Base-by-base conservation (phyloP, 2,113 vertebrate genomes). In the Tyto alba region DNA sequence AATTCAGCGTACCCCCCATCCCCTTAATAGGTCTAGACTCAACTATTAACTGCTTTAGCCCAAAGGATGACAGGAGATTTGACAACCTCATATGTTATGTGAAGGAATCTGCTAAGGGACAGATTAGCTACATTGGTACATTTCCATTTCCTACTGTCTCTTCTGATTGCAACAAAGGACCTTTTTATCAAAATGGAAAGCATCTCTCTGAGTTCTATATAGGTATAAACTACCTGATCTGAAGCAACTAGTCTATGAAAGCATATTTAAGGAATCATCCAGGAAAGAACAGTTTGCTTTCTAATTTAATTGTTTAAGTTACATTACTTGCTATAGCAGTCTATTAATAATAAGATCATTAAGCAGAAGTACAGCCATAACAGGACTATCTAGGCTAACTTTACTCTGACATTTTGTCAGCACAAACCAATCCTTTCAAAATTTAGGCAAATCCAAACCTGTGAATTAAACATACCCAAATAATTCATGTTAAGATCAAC, bases 21-120 rank as follows among this genome's bases (percentile, higher is more conserved):
- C 89, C 55, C 48, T 55, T 89, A 82, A 91, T 29, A 92, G 73
- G 34, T 78, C 76, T n/a, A 53, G 92, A 79, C 77, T 87, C 64
- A 57, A 38, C 72, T 59, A 63, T 90, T 92, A 93, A 88, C 76
- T 78, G 83, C 62, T 86, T 75, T 96, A 89, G 90, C 92, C 95
- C 90, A 81, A 60, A 95, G 95, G 76, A 84, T 60, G 76, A 53
- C 88, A 92, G 47, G 64, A 45, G 25, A 87, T 92, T 85, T 95
- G 96, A 94, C 95, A 96, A 57, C 11, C 68, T 92, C 68, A 30
- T 81, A 56, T 3, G 83, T 92, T 87, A 93, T 20, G 1, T n/a
- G 86, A 91, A 38, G 80, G 92, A 81, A 86, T 87, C 86, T 92
- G 73, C 66, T 92, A 47, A 36, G 80, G 73, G 86, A 81, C 66